These are phyloP conservation scores for Drosophila truncata DNA, from an alignment of 1,140 invertebrate species.

Conservation along the genomic window DNA sequence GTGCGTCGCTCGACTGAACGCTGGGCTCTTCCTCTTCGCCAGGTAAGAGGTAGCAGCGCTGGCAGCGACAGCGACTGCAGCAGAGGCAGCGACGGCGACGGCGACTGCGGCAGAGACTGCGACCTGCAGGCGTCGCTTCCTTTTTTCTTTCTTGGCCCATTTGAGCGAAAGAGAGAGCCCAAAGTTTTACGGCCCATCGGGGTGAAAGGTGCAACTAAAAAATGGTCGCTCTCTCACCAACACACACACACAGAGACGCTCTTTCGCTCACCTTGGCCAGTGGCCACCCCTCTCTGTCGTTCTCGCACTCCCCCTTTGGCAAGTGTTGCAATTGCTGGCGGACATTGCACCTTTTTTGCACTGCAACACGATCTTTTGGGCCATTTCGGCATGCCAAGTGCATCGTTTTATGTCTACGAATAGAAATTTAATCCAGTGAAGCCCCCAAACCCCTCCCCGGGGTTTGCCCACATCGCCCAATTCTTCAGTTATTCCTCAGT, in stretches of 20 bases:
- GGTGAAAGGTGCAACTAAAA: conserved; percentile 64
- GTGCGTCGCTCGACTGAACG: conserved; percentile 56
- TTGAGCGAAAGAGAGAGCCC: conserved; percentile 37
- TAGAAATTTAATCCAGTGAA: conserved; percentile 71
- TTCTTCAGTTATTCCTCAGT: conserved; percentile 22
- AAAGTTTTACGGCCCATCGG: conserved; percentile 60
- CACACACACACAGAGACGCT: not conserved
- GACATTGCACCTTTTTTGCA: conserved; percentile 76
- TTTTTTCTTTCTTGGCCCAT: conserved; percentile 46
- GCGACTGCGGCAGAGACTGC: conserved; percentile 18
- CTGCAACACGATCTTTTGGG: conserved; percentile 77
- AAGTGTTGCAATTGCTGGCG: conserved; percentile 69
- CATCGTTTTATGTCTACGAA: conserved; percentile 78
- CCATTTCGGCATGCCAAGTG: conserved; percentile 62
- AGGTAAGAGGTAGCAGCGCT: conserved; percentile 30
- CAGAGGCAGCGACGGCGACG: conserved; percentile 18
- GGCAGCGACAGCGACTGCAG: conserved; percentile 2
- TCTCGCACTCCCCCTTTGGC: conserved; percentile 13
- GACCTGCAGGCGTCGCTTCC: conserved; percentile 58
- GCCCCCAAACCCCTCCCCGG: not conserved
- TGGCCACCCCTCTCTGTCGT: conserved; percentile 7
- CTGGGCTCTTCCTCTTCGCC: conserved; percentile 44
- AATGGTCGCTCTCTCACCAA: conserved; percentile 39
- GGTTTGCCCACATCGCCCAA: not conserved
- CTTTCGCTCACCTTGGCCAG: not conserved